Evolutionary conservation across 2,113 vertebrate genomes (phyloP).

Genomic region (Tonatia bakeri): DNA sequence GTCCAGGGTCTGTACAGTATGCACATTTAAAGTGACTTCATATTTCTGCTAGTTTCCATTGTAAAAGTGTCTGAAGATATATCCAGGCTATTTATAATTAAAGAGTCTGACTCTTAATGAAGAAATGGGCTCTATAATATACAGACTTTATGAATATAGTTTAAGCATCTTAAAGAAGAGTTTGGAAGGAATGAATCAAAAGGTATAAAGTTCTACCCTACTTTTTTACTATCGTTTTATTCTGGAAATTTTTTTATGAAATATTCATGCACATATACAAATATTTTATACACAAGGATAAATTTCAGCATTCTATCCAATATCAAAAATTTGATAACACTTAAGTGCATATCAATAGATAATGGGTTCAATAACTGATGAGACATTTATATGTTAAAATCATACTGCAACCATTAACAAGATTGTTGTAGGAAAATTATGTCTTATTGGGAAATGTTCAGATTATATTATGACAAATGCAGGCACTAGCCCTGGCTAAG

Average conservation of each 20-base stretch:
- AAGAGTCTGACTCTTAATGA: background rate
- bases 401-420: background rate
- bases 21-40: background rate
- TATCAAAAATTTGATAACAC: background rate
- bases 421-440: background rate
- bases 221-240: background rate
- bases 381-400: background rate
- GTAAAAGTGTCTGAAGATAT: background rate
- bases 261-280: background rate
- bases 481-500: background rate
- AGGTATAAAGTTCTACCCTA: background rate
- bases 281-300: background rate
- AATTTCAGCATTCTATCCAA: background rate
- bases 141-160: background rate
- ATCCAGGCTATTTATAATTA: background rate
- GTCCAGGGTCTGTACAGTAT: background rate
- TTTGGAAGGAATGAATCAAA: background rate
- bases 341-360: background rate
- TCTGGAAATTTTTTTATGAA: background rate
- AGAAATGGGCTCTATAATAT: background rate
- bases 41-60: background rate
- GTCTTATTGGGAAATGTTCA: background rate
- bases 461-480: background rate
- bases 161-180: background rate
- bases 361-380: background rate